Conservation (phyloP, 35 echinoderm and acorn worm species). For the Hemicentrotus pulcherrimus region DNA sequence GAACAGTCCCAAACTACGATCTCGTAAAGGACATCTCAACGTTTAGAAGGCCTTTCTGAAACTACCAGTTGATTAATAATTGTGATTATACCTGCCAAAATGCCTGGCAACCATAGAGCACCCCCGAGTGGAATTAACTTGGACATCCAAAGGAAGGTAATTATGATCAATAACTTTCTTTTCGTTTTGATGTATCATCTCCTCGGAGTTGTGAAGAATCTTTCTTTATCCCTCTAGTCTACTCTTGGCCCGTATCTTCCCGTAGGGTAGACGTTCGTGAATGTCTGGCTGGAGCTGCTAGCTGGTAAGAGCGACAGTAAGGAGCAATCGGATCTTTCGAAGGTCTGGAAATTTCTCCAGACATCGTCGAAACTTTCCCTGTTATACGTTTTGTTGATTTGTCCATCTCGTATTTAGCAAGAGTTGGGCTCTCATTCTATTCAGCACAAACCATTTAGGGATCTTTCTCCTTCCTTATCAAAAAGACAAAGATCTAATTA, state of each 20-base stretch:
- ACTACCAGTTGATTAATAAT: not conserved
- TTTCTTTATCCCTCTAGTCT: not conserved
- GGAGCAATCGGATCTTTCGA: not conserved
- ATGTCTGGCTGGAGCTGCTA: no score
- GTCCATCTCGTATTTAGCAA: no score
- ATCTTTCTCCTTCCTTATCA: no score
- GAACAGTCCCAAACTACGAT: no score
- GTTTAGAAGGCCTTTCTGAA: not conserved
- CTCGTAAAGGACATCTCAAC: no score
- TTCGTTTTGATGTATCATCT: not conserved
- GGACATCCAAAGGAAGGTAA: slow-evolving; percentile 2
- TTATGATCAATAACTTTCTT: not conserved
- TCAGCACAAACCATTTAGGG: no score
- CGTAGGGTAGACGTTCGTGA: not conserved
- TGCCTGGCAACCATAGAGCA: not conserved
- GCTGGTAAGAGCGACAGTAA: no score
- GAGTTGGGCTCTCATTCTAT: no score
- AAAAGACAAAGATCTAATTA: no score
- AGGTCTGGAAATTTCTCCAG: not conserved
- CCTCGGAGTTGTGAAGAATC: not conserved
- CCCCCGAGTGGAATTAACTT: not conserved
- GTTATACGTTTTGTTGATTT: no score
- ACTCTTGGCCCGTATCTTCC: not conserved
- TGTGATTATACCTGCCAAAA: not conserved
- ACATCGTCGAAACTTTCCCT: not conserved